phyloP scores from a whole-genome alignment of 2,113 vertebrate genomes.

The Melanotaenia duboulayi region DNA sequence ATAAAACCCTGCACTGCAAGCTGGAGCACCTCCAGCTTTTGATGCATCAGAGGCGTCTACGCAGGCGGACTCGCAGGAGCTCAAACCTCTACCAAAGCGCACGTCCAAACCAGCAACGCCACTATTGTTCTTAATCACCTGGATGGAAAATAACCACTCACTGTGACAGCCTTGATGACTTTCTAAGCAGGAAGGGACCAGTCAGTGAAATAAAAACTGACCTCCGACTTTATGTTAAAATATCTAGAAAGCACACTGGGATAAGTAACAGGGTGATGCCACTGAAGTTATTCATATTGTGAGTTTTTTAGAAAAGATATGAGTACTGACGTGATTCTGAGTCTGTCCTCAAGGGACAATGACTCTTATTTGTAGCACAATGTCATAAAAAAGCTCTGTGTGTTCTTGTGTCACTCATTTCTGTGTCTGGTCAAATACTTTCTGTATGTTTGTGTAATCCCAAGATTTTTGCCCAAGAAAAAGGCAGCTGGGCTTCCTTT shows the following conservation, averaged over 20 bases:
- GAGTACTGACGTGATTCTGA: slow-evolving; percentile 7
- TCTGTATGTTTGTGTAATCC: slow-evolving; percentile 19
- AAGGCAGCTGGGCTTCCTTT: not conserved
- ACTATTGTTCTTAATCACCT: slow-evolving; percentile 28
- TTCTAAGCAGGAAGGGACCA: not conserved
- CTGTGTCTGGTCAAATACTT: slow-evolving; percentile 17
- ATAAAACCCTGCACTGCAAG: slow-evolving; percentile 89
- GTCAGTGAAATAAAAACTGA: slow-evolving; percentile 15
- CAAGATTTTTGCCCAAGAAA: not conserved
- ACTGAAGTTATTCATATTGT: slow-evolving; percentile 22
- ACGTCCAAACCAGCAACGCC: slow-evolving; percentile 77
- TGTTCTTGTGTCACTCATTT: not conserved
- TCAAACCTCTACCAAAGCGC: slow-evolving; percentile 83
- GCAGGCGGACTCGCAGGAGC: slow-evolving; percentile 85
- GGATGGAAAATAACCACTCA: slow-evolving; percentile 74
- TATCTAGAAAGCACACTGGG: not conserved
- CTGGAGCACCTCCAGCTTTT: slow-evolving; percentile 91
- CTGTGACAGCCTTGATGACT: slow-evolving; percentile 67
- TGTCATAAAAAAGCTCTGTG: slow-evolving; percentile 21
- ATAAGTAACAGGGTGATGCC: not conserved
- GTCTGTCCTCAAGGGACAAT: not conserved
- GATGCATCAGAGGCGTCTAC: slow-evolving; percentile 89
- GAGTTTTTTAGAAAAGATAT: not conserved
- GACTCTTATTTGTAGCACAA: slow-evolving; percentile 11
- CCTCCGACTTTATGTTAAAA: slow-evolving; percentile 10